These are phyloP conservation scores for Eristalinus sepulchralis DNA, from an alignment of 2,888 invertebrate species.

Conservation along the genomic window DNA sequence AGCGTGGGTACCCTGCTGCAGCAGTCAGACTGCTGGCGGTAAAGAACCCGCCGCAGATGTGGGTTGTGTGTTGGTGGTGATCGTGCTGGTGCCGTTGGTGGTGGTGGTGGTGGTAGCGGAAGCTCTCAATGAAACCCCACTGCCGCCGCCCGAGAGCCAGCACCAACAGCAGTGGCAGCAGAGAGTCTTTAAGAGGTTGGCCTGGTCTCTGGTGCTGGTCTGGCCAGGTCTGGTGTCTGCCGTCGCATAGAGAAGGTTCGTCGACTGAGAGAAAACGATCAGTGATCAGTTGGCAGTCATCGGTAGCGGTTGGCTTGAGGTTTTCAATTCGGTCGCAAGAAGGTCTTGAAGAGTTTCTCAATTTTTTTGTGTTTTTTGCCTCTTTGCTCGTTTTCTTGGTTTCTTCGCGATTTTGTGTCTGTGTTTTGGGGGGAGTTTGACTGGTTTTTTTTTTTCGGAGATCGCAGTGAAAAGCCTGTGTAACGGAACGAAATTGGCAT, in stretches of 20 bases:
- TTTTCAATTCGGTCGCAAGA: constrained; percentile 1
- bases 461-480: constrained; percentile 24
- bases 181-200: constrained; percentile 50
- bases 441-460: constrained; percentile 6
- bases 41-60: constrained; percentile 9
- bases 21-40: not conserved
- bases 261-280: constrained; percentile 60
- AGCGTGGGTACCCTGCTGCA: not conserved
- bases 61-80: not conserved
- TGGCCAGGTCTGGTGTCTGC: not conserved
- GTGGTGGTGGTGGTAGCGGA: constrained; percentile 14
- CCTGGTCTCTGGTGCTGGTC: not conserved
- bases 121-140: constrained; percentile 25
- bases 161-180: constrained; percentile 4
- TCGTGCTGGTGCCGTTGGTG: too few species aligned
- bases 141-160: not conserved
- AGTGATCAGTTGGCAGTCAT: constrained; percentile 70
- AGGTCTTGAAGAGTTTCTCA: constrained; percentile 2
- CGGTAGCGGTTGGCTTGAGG: constrained; percentile 60
- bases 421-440: not conserved
- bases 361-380: not conserved
- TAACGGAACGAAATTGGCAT: constrained; percentile 46
- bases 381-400: not conserved
- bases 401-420: not conserved
- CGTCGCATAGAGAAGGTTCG: constrained; percentile 49